These are phyloP conservation scores for Neoseiulus cucumeris DNA, from an alignment of 1,140 invertebrate genomes.

Conservation along the genomic window DNA sequence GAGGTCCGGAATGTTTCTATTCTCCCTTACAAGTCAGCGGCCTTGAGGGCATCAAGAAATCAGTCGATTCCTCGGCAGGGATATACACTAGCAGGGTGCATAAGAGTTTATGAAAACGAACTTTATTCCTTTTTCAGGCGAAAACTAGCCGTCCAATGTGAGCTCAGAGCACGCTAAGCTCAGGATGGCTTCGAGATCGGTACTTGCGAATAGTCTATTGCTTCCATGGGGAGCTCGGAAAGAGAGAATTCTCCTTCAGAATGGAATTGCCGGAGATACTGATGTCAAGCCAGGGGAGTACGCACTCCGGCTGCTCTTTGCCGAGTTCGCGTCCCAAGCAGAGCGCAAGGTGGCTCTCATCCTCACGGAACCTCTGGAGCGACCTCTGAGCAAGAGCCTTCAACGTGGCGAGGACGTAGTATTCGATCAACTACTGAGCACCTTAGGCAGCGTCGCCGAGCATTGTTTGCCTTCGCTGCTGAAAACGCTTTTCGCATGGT, in stretches of 20 bases:
- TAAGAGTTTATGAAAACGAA: too few species aligned
- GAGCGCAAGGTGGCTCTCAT: conserved; percentile 88
- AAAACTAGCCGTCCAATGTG: too few species aligned
- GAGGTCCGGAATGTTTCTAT: too few species aligned
- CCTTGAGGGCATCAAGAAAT: too few species aligned
- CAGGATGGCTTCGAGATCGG: background rate
- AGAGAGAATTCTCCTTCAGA: conserved; percentile 31
- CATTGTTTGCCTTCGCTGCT: conserved; percentile 90
- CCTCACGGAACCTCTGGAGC: conserved; percentile 70
- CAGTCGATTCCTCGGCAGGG: too few species aligned
- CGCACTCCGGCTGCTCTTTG: conserved; percentile 78
- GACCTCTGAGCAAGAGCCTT: conserved; percentile 70
- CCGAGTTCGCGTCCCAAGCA: conserved; percentile 75
- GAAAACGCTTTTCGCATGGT: conserved; percentile 84
- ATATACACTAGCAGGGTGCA: too few species aligned
- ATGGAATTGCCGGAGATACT: conserved; percentile 23
- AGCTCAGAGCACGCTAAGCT: too few species aligned
- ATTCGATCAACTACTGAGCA: conserved; percentile 81
- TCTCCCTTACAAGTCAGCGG: too few species aligned
- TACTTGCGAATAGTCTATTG: conserved; percentile 14
- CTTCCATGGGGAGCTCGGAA: conserved; percentile 61
- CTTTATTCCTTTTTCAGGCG: too few species aligned
- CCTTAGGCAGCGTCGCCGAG: conserved; percentile 81
- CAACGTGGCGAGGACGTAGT: conserved; percentile 83
- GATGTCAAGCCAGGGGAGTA: conserved; percentile 57